Base-by-base conservation (phyloP, 2,797 vertebrate genomes). In the Typhlichthys subterraneus region DNA sequence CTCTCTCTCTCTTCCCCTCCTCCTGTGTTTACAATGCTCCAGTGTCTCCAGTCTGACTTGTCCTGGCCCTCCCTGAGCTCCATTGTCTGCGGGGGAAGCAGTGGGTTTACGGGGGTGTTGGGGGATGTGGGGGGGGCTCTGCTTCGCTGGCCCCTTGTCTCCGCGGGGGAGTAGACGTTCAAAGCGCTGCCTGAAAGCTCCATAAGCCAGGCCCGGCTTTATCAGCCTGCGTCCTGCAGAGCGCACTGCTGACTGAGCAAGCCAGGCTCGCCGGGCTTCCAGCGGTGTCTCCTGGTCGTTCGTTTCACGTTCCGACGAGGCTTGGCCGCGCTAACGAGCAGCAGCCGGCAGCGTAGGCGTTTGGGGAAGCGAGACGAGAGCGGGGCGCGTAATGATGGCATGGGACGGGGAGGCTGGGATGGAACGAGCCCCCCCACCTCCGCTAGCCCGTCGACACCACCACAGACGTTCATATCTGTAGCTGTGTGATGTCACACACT, bases 131-230 rank as follows among this genome's bases (percentile, higher is more conserved):
- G 31, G 31, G 31, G 3, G 1, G 52, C 46, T 51, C 12, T 31
- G 38, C 31, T 65, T 50, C 45, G 42, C 33, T 48, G 52, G 45
- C 46, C 38, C 59, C 19, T 19, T 58, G 42, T 23, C 63, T 58
- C 57, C 59, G 58, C 23, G 23, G 61, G 49, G 45, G 33, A 1
- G 57, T 14, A 65, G 63, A 48, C 45, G 48, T 76, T 72, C 61
- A 82, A 76, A 79, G 66, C 65, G 49, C 53, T 51, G 47, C 62
- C 10, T 61, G 62, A 57, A 57, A 59, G 58, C 67, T 57, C 13
- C 49, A 80, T 59, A 77, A 80, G 59, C 77, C 55, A 33, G 11
- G 1, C 19, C 33, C 66, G 55, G 50, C 11, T 65, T 64, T 57
- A 19, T 59, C 51, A 49, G 55, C 58, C 59, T 42, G 55, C 45